phyloP scores from a whole-genome alignment of 2,797 vertebrate genomes.

The Diglossa cyanea region DNA sequence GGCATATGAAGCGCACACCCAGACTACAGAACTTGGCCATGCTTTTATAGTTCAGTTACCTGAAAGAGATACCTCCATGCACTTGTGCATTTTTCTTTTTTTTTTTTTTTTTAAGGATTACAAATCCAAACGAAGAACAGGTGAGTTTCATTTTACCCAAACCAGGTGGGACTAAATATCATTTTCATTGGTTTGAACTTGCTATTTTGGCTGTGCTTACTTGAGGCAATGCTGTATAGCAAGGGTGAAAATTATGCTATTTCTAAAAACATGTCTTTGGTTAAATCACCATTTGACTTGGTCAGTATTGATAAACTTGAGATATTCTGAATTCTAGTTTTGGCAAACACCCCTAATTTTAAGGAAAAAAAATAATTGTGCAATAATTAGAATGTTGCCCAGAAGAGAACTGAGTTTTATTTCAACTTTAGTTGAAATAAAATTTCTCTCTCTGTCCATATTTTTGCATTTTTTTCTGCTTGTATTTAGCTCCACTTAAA shows the following conservation, averaged over 20 bases:
- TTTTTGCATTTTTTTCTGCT: background rate
- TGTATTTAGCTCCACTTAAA: background rate
- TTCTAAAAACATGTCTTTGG: background rate
- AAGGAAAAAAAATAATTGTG: background rate
- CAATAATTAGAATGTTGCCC: background rate
- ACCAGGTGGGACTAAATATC: background rate
- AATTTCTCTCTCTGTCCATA: background rate
- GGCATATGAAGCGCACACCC: background rate
- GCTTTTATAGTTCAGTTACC: background rate
- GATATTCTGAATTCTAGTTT: background rate
- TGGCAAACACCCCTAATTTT: background rate
- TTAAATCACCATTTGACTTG: background rate
- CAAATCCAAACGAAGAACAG: background rate
- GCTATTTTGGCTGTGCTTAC: background rate
- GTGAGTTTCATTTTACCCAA: background rate
- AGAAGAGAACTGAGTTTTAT: background rate
- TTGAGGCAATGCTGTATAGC: background rate
- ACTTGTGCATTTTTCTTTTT: background rate
- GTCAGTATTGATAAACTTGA: background rate
- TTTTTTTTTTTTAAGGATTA: background rate
- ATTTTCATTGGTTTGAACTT: background rate
- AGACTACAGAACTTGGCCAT: background rate
- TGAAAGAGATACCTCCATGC: background rate
- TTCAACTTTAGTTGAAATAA: background rate
- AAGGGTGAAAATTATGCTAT: background rate